Percentiles rank a stretch among this genome's conserved stretches.
phyloP scores from a whole-genome alignment of 2,888 invertebrate genomes.

The Bhutanitis thaidina region DNA sequence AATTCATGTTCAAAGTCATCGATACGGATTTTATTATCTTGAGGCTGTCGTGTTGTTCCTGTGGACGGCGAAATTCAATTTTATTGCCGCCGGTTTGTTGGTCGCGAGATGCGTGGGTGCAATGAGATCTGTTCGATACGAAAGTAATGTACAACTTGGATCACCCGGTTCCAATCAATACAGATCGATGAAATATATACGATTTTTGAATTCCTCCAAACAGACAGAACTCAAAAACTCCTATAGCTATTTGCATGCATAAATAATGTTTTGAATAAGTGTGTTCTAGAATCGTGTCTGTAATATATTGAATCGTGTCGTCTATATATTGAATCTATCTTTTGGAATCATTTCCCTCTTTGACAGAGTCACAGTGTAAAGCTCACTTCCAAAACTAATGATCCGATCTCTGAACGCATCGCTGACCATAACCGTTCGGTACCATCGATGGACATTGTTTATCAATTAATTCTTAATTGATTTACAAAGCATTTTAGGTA shows the following conservation, averaged over 20 bases:
- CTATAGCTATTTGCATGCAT: no score
- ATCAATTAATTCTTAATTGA: slow-evolving; percentile 29
- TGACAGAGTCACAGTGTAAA: no score
- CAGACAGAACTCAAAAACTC: no score
- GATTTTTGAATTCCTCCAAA: no score
- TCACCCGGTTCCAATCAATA: slow-evolving; percentile 8
- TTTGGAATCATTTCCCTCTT: no score
- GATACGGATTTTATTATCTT: slow-evolving; percentile 15
- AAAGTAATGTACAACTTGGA: neutral
- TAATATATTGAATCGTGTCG: no score
- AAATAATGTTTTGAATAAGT: no score
- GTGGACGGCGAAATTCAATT: slow-evolving; percentile 22
- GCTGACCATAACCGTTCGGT: slow-evolving; percentile 27
- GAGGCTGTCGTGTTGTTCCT: slow-evolving; percentile 15
- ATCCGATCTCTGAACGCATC: slow-evolving; percentile 22
- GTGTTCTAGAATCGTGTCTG: no score
- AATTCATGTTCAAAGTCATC: slow-evolving; percentile 9
- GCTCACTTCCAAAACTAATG: slow-evolving; percentile 15
- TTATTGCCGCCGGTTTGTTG: slow-evolving; percentile 22
- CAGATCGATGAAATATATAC: no score
- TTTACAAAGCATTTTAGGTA: slow-evolving; percentile 27
- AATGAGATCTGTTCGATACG: slow-evolving; percentile 23
- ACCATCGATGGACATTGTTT: slow-evolving; percentile 27
- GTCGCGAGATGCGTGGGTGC: slow-evolving; percentile 23
- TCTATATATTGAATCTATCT: no score